Percentiles rank a stretch among this genome's conserved stretches.
These are phyloP conservation scores for Syrphus vitripennis DNA, from an alignment of 2,888 invertebrate genomes.

Conservation along the genomic window DNA sequence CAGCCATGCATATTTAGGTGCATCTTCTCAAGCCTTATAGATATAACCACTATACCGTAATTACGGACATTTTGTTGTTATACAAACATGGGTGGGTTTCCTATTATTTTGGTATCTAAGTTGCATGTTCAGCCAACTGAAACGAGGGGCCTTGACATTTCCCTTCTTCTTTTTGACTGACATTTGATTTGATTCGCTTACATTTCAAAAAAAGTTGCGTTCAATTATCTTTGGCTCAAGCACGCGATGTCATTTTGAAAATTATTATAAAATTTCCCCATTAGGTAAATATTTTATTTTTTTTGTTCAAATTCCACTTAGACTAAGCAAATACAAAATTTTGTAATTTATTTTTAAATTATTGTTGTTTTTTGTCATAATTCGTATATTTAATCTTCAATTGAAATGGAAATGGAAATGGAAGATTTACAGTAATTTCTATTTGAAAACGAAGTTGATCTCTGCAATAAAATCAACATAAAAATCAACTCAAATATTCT, in stretches of 20 bases:
- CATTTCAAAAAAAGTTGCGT: conserved; percentile 3
- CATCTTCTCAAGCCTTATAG: neutral
- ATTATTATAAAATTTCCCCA: neutral
- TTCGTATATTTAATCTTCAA: neutral
- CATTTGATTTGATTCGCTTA: conserved; percentile 70
- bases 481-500: neutral
- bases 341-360: neutral
- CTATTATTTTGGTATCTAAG: neutral
- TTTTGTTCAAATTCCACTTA: neutral
- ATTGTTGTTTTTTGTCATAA: neutral
- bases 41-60: neutral
- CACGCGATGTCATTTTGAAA: conserved; percentile 9
- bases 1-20: too few species aligned
- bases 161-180: conserved; percentile 35
- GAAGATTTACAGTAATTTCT: neutral
- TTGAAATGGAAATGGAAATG: neutral
- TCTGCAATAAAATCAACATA: neutral
- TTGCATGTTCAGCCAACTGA: conserved; percentile 47
- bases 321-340: neutral
- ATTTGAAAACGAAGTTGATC: neutral
- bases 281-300: neutral
- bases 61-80: conserved; percentile 17
- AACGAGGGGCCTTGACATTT: conserved; percentile 11
- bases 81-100: conserved; percentile 27
- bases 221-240: neutral